These are phyloP conservation scores for Balanococcus diminutus DNA, from an alignment of 2,888 invertebrate genomes.

Conservation along the genomic window DNA sequence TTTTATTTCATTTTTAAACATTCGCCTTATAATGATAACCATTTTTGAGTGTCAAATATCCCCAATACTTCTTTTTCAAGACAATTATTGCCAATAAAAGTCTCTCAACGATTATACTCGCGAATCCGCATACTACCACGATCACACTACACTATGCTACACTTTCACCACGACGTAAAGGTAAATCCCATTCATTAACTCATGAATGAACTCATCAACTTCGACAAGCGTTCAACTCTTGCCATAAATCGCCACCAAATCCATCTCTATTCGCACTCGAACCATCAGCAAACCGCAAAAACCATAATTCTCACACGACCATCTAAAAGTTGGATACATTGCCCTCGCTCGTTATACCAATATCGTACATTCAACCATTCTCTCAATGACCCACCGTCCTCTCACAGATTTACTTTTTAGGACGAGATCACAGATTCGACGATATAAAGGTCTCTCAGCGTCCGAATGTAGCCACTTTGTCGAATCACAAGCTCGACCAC, in stretches of 20 bases:
- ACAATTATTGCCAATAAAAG: no score
- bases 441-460: background rate
- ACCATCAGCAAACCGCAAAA: background rate
- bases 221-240: background rate
- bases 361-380: background rate
- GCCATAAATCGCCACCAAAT: background rate
- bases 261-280: background rate
- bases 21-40: no score
- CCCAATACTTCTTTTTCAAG: no score
- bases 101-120: no score
- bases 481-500: slow-evolving; percentile 36
- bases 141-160: background rate
- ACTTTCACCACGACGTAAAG: background rate
- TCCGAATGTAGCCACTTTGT: background rate
- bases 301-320: slow-evolving; percentile 8
- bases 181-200: background rate
- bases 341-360: background rate
- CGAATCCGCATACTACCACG: background rate
- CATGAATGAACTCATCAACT: background rate
- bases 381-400: background rate
- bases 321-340: background rate
- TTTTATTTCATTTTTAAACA: no score
- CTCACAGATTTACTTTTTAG: slow-evolving; percentile 21
- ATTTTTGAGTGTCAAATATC: no score
- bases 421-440: background rate